phyloP scores from a whole-genome alignment of 2,888 invertebrate species.

The Diaprepes abbreviatus region DNA sequence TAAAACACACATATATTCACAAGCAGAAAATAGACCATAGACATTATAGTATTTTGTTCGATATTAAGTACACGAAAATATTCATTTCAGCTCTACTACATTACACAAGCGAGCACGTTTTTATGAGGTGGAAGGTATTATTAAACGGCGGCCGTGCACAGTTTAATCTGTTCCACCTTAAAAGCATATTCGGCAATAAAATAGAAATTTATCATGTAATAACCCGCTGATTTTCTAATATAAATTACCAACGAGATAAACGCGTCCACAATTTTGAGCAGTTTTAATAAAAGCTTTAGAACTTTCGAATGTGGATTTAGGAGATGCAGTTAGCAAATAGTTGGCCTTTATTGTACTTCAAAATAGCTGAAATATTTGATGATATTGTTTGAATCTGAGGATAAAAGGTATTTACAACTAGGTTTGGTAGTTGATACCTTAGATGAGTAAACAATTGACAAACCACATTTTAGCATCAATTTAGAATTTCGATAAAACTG shows the following conservation, averaged over 20 bases:
- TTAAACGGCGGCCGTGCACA: background rate
- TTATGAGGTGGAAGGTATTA: no score
- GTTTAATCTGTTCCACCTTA: slow-evolving; percentile 26
- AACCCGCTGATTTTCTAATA: slow-evolving; percentile 39
- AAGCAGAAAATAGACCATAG: no score
- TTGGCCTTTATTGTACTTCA: slow-evolving; percentile 26
- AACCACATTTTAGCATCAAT: no score
- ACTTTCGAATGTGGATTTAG: slow-evolving; percentile 33
- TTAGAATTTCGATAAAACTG: no score
- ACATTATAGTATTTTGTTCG: no score
- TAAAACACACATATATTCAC: no score
- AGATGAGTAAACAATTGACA: no score
- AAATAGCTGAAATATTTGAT: slow-evolving; percentile 22
- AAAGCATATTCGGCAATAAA: slow-evolving; percentile 16
- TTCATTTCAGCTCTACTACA: no score
- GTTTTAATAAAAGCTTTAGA: slow-evolving; percentile 40
- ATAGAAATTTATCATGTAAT: slow-evolving; percentile 35
- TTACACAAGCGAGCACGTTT: no score
- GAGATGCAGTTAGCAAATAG: slow-evolving; percentile 41
- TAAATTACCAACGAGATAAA: slow-evolving; percentile 41
- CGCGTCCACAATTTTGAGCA: slow-evolving; percentile 32
- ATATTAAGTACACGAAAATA: no score
- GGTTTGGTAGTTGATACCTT: no score
- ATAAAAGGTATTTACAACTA: no score
- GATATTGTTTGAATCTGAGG: slow-evolving; percentile 28